Conservation (phyloP, 1,140 invertebrate genomes). For the Pachypsylla venusta region DNA sequence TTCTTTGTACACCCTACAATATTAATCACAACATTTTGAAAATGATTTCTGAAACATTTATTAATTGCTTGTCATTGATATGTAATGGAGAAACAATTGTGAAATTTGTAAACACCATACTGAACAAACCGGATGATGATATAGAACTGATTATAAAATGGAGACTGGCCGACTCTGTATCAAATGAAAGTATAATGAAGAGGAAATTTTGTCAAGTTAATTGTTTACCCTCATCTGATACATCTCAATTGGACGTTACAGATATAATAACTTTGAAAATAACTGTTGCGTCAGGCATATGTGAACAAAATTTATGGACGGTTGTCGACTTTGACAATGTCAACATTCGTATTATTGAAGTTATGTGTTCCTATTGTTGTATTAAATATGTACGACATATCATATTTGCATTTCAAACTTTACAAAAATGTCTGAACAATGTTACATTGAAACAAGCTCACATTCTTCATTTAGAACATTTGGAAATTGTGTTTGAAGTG, state of each 20-base stretch:
- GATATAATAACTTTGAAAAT: background rate
- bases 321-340: background rate
- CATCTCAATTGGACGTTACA: too few relatives aligned
- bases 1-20: background rate
- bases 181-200: too few relatives aligned
- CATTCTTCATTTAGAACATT: background rate
- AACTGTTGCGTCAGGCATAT: background rate
- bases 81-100: background rate
- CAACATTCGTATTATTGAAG: background rate
- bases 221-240: too few relatives aligned
- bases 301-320: background rate
- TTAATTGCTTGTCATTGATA: background rate
- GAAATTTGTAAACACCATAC: too few relatives aligned
- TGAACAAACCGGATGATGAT: too few relatives aligned
- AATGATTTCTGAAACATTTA: background rate
- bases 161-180: too few relatives aligned
- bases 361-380: background rate
- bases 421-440: background rate
- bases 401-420: background rate
- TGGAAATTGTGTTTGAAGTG: background rate
- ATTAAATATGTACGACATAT: background rate
- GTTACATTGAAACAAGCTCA: background rate
- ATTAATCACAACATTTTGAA: background rate
- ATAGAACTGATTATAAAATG: too few relatives aligned
- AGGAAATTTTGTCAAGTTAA: too few relatives aligned